A percentile compares a stretch with the other conserved stretches of the same genome.
Conservation (phyloP, 1,140 invertebrate genomes). For the Pseudomyrmex pallidus region DNA sequence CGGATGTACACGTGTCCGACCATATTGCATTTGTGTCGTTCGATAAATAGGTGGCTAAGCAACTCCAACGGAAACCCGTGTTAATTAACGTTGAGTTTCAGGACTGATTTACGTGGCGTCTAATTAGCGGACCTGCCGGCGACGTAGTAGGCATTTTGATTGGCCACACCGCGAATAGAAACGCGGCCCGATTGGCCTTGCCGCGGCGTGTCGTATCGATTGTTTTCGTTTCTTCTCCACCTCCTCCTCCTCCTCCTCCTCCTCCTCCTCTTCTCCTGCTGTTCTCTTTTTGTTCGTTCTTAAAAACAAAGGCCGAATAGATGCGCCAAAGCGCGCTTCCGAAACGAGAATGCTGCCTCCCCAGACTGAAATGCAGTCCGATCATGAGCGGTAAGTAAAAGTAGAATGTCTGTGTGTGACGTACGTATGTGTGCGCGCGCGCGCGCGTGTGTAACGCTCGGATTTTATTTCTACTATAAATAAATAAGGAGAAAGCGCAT, state of each 20-base stretch:
- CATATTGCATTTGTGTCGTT: conserved; percentile 77
- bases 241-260: conserved; percentile 14
- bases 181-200: conserved; percentile 78
- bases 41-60: conserved; percentile 84
- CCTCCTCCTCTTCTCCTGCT: not conserved
- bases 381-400: conserved; percentile 8
- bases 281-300: conserved; percentile 45
- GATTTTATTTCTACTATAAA: not conserved
- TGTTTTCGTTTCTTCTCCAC: conserved; percentile 73
- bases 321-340: conserved; percentile 45
- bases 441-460: not conserved
- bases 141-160: conserved; percentile 85
- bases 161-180: conserved; percentile 81
- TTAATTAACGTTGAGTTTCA: conserved; percentile 85
- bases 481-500: not conserved
- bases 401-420: not conserved
- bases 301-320: conserved; percentile 45
- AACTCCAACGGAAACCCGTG: conserved; percentile 83
- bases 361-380: not conserved
- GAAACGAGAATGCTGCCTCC: conserved; percentile 27
- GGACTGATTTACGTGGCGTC: conserved; percentile 85
- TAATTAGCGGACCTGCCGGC: conserved; percentile 84
- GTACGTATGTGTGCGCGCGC: no score
- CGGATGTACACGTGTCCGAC: conserved; percentile 49
- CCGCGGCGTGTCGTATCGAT: conserved; percentile 79